A percentile compares a stretch with the other conserved stretches of the same genome.
Evolutionary conservation across 2,113 vertebrate species (phyloP).

Genomic region (Gallinago media): DNA sequence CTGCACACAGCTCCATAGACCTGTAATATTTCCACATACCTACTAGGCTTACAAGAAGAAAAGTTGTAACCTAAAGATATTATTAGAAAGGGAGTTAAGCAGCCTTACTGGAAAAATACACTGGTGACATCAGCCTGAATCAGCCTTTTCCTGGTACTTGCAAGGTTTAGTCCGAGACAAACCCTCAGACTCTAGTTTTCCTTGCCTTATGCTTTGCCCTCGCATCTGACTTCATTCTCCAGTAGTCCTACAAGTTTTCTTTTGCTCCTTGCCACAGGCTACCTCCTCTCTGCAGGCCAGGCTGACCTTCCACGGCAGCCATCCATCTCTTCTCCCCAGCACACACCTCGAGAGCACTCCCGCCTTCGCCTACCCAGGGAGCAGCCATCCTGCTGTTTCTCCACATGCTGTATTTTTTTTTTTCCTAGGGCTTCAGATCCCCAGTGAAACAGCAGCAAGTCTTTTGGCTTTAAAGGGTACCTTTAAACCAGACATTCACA

Average conservation of each 20-base stretch:
- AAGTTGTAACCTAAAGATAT: not conserved
- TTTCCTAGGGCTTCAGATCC: not conserved
- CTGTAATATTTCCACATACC: not conserved
- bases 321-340: not conserved
- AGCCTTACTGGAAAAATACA: not conserved
- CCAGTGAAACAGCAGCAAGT: not conserved
- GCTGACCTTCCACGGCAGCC: not conserved
- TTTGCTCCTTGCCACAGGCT: not conserved
- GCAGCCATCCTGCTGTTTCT: not conserved
- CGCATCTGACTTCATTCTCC: not conserved
- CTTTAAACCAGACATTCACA: not conserved
- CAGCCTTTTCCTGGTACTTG: not conserved
- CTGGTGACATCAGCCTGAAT: not conserved
- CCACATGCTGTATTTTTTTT: not conserved
- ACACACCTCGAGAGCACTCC: fast-evolving
- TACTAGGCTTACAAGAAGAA: not conserved
- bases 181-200: not conserved
- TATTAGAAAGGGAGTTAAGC: not conserved
- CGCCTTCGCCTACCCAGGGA: not conserved
- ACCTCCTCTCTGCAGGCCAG: not conserved
- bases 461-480: not conserved
- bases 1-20: not conserved
- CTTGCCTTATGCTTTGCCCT: not conserved
- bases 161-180: not conserved
- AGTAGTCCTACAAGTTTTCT: not conserved